phyloP scores from a whole-genome alignment of 2,113 vertebrate genomes.

The Podocnemis expansa region DNA sequence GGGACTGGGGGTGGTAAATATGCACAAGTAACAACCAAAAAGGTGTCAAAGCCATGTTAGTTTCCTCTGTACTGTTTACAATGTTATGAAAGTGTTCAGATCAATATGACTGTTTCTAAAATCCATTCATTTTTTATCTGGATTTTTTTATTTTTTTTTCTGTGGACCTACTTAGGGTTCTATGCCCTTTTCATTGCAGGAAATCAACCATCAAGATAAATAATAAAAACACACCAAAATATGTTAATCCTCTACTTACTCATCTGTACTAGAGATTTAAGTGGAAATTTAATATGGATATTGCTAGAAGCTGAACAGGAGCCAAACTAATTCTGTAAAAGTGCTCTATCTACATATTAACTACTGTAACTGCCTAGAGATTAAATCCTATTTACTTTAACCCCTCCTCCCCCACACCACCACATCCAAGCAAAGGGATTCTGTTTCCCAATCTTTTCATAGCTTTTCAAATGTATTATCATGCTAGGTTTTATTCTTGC shows the following conservation, averaged over 20 bases:
- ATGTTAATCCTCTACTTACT: conserved; percentile 76
- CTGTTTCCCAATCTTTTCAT: conserved; percentile 12
- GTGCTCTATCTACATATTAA: conserved; percentile 79
- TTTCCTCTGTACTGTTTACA: not conserved
- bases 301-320: conserved; percentile 73
- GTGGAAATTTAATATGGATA: conserved; percentile 79
- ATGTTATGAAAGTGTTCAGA: not conserved
- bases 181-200: not conserved
- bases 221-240: conserved; percentile 68
- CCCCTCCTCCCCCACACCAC: not conserved
- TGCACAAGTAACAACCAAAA: not conserved
- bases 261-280: conserved; percentile 69
- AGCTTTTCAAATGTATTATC: not conserved
- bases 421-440: conserved; percentile 45
- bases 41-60: not conserved
- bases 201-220: conserved; percentile 68
- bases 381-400: conserved; percentile 66
- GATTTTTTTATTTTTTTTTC: not conserved
- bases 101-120: not conserved
- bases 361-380: conserved; percentile 58
- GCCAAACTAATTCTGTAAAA: conserved; percentile 81
- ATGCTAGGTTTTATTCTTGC: not conserved
- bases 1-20: not conserved
- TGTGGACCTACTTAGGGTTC: not conserved
- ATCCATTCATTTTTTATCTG: not conserved